Evolutionary conservation across 2,888 invertebrate species (phyloP).

Genomic region (Drosophila niveifrons): DNA sequence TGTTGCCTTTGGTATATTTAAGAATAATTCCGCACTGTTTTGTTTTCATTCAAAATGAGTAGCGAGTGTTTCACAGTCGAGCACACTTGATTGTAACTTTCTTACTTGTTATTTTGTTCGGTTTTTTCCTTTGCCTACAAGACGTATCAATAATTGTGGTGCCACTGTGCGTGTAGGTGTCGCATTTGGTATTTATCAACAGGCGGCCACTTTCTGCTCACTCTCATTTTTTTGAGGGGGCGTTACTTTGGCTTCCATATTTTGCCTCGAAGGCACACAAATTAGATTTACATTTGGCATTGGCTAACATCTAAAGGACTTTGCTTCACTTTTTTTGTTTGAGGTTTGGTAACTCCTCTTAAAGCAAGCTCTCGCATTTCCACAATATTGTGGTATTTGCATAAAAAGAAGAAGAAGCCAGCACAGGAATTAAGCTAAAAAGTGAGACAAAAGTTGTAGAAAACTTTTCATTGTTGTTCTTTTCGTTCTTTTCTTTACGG

Average conservation of each 20-base stretch:
- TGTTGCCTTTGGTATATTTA: too few relatives aligned
- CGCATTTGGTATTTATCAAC: slow-evolving; percentile 9
- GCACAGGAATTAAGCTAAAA: background rate
- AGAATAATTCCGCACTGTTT: too few relatives aligned
- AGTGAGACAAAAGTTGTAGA: slow-evolving; percentile 8
- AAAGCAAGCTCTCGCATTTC: slow-evolving; percentile 6
- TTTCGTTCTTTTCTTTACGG: background rate
- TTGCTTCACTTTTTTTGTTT: background rate
- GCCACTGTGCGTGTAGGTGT: slow-evolving; percentile 51
- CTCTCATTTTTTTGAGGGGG: background rate
- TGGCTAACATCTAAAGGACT: slow-evolving; percentile 5
- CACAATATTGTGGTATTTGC: slow-evolving; percentile 10
- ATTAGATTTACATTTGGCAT: slow-evolving; percentile 64
- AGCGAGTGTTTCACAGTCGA: too few relatives aligned
- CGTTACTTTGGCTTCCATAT: slow-evolving; percentile 28
- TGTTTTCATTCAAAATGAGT: too few relatives aligned
- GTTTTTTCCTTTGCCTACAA: slow-evolving; percentile 29
- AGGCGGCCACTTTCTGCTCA: background rate
- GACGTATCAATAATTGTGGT: slow-evolving; percentile 18
- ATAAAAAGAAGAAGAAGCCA: slow-evolving; percentile 5
- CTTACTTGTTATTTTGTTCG: too few relatives aligned
- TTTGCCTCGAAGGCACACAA: slow-evolving; percentile 35
- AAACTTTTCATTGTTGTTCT: slow-evolving; percentile 17
- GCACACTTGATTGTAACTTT: too few relatives aligned
- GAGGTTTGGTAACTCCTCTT: slow-evolving; percentile 6